Percentiles rank a stretch among this genome's conserved stretches.
phyloP scores from a whole-genome alignment of 2,113 vertebrate species.

The Smithornis capensis region DNA sequence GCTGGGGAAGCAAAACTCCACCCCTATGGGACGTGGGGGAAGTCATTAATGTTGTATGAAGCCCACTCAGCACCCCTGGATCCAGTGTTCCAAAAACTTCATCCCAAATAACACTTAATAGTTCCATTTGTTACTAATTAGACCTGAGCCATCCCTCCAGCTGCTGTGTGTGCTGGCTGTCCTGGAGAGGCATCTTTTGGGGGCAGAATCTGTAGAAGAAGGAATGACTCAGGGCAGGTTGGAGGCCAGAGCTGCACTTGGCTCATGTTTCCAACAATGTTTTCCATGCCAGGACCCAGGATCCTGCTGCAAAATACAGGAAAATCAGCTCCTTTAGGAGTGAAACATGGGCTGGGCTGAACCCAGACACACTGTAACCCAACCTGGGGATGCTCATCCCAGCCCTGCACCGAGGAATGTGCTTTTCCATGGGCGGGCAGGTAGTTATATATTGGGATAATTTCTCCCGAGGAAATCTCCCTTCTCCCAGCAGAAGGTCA shows the following conservation, averaged over 20 bases:
- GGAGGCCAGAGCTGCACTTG: rapidly evolving
- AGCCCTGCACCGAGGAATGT: rapidly evolving
- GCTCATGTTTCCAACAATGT: rapidly evolving
- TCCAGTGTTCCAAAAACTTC: neutral
- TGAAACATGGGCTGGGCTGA: neutral
- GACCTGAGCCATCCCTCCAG: neutral
- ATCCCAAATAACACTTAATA: neutral
- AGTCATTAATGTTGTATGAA: rapidly evolving
- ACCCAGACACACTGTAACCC: neutral
- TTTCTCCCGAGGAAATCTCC: rapidly evolving
- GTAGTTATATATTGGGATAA: rapidly evolving
- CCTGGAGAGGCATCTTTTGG: rapidly evolving
- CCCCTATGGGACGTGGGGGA: neutral
- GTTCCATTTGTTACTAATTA: neutral
- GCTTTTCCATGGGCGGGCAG: neutral
- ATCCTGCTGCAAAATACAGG: neutral
- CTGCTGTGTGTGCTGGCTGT: rapidly evolving
- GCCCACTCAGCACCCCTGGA: neutral
- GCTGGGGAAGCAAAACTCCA: neutral
- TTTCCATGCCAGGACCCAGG: neutral
- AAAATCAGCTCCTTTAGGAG: neutral
- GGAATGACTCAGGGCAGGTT: rapidly evolving
- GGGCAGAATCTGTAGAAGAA: neutral
- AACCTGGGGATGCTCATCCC: neutral
- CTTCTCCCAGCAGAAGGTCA: neutral